Percentiles rank a stretch among this genome's conserved stretches.
phyloP scores from a whole-genome alignment of 2,888 invertebrate species.

The Drosophila recens region DNA sequence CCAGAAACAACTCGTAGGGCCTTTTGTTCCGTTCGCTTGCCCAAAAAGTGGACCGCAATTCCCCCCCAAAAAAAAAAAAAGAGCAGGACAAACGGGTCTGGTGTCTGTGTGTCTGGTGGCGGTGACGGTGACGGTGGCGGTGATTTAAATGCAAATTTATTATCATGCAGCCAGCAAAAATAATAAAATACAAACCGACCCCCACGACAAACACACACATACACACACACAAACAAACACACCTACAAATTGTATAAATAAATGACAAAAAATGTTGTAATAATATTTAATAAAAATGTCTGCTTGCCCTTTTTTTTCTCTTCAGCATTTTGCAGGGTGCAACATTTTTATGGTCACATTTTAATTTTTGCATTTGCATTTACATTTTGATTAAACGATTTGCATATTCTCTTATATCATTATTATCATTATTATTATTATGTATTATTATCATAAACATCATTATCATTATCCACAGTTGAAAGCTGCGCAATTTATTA shows the following conservation, averaged over 20 bases:
- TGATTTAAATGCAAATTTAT: constrained; percentile 81
- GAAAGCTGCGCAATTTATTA: background rate
- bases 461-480: background rate
- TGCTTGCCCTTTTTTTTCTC: constrained; percentile 49
- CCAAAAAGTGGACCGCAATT: constrained; percentile 47
- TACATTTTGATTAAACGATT: constrained; percentile 79
- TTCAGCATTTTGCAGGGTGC: constrained; percentile 26
- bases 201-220: constrained; percentile 30
- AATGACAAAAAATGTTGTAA: constrained; percentile 65
- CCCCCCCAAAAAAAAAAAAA: constrained; percentile 44
- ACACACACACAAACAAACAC: constrained; percentile 4
- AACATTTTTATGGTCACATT: constrained; percentile 67
- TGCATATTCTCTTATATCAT: constrained; percentile 53
- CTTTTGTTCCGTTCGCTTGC: constrained; percentile 53
- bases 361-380: constrained; percentile 72
- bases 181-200: constrained; percentile 50
- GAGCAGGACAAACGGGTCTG: constrained; percentile 36
- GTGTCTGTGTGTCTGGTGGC: constrained; percentile 20
- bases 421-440: constrained; percentile 3
- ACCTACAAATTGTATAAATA: constrained; percentile 63
- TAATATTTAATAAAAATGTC: constrained; percentile 82
- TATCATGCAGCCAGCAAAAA: constrained; percentile 76
- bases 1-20: constrained; percentile 7
- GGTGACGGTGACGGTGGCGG: constrained; percentile 52
- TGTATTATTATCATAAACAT: constrained; percentile 5